phyloP scores from a whole-genome alignment of 2,113 vertebrate genomes.

The Tympanuchus pallidicinctus region DNA sequence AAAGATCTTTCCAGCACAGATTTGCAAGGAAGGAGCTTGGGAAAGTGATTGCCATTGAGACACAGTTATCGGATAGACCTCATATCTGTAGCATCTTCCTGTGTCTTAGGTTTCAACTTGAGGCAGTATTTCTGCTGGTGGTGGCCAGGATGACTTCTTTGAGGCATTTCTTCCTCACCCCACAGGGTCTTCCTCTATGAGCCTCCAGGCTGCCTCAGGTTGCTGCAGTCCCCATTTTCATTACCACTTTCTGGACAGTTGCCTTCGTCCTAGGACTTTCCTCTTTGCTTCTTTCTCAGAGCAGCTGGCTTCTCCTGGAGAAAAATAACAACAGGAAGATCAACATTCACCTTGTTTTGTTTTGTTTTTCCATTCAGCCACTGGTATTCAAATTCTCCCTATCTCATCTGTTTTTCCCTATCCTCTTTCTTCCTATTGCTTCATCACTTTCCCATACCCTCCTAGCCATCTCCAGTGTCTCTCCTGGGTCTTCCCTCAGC shows the following conservation, averaged over 20 bases:
- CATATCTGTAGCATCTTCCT: not conserved
- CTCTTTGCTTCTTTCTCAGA: not conserved
- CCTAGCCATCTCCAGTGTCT: not conserved
- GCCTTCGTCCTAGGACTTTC: not conserved
- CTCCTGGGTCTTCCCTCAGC: not conserved
- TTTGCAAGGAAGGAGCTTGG: not conserved
- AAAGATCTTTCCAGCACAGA: not conserved
- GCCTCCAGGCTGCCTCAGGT: not conserved
- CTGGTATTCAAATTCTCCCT: not conserved
- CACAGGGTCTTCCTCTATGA: not conserved
- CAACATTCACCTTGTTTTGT: not conserved
- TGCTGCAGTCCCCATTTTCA: fast-evolving
- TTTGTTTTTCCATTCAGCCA: not conserved
- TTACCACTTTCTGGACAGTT: not conserved
- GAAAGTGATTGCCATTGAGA: not conserved
- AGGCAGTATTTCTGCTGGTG: not conserved
- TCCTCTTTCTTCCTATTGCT: not conserved
- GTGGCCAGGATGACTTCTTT: not conserved
- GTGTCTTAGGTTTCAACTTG: not conserved
- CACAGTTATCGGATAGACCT: not conserved
- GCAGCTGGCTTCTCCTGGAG: not conserved
- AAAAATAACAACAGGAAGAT: not conserved
- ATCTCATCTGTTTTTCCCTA: fast-evolving
- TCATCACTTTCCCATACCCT: not conserved
- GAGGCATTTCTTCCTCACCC: not conserved